Conservation (phyloP, 2,797 vertebrate genomes). For the Simalia tracyae region DNA sequence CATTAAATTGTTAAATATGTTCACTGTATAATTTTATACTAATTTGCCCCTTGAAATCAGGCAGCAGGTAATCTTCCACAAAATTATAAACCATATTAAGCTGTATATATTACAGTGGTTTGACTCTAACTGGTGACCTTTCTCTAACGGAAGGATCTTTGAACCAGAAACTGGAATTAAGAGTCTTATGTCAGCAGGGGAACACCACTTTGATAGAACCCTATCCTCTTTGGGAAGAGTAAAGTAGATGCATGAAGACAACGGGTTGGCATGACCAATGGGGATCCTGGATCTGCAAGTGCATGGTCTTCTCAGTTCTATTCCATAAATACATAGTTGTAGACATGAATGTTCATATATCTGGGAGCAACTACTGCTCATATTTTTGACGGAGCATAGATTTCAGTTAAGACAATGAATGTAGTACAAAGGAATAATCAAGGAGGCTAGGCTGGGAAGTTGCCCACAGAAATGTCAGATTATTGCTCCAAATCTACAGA, state of each 20-base stretch:
- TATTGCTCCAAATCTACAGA: not conserved
- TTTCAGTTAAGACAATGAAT: not conserved
- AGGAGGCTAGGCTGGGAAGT: not conserved
- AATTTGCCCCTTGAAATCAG: not conserved
- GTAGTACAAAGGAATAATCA: too few species aligned
- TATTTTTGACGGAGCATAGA: not conserved
- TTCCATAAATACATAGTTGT: not conserved
- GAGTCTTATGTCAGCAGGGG: not conserved
- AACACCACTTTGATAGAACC: not conserved
- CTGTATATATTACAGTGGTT: not conserved
- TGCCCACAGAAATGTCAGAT: not conserved
- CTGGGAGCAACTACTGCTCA: not conserved
- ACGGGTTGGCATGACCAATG: not conserved
- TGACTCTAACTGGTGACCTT: too few species aligned
- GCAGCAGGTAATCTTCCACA: not conserved
- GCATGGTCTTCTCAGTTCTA: not conserved
- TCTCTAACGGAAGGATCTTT: not conserved
- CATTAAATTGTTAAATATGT: not conserved
- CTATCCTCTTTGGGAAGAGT: not conserved
- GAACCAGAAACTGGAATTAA: not conserved
- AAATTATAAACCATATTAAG: not conserved
- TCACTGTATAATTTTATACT: not conserved
- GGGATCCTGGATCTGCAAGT: not conserved
- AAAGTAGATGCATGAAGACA: too few species aligned
- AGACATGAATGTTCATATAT: too few species aligned